These are phyloP conservation scores for Platanista minor DNA, from an alignment of 2,113 vertebrate genomes.

Conservation along the genomic window DNA sequence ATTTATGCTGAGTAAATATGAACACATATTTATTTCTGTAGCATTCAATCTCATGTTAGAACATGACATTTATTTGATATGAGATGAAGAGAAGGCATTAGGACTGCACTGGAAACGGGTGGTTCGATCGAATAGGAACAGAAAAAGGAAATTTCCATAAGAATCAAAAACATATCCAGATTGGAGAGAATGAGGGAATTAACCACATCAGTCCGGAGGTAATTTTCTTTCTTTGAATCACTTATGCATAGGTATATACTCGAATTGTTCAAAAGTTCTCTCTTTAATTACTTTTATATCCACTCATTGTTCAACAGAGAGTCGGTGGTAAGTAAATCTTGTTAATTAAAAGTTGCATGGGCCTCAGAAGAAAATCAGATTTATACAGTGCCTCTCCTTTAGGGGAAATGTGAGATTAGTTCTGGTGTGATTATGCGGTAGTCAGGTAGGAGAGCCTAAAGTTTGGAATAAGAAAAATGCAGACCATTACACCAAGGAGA, in stretches of 20 bases:
- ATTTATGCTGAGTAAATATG: not conserved
- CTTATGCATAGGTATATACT: not conserved
- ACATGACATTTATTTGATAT: not conserved
- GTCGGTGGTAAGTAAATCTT: not conserved
- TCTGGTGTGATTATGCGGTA: not conserved
- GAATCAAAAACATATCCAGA: not conserved
- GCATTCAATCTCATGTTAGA: not conserved
- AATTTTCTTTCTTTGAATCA: not conserved
- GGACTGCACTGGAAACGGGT: not conserved
- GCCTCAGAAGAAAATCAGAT: not conserved
- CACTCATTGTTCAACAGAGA: not conserved
- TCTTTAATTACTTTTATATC: constrained; percentile 3
- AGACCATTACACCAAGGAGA: not conserved
- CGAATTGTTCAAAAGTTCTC: not conserved
- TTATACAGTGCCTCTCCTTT: not conserved
- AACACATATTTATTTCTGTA: not conserved
- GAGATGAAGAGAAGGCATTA: not conserved
- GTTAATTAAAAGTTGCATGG: not conserved
- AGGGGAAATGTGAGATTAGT: not conserved
- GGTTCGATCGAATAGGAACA: not conserved
- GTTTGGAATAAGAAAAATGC: not conserved
- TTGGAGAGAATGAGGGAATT: not conserved
- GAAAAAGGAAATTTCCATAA: not conserved
- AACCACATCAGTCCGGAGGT: not conserved
- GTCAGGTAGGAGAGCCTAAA: not conserved